phyloP scores from a whole-genome alignment of 1,140 invertebrate species.

The Drosophila prosaltans region DNA sequence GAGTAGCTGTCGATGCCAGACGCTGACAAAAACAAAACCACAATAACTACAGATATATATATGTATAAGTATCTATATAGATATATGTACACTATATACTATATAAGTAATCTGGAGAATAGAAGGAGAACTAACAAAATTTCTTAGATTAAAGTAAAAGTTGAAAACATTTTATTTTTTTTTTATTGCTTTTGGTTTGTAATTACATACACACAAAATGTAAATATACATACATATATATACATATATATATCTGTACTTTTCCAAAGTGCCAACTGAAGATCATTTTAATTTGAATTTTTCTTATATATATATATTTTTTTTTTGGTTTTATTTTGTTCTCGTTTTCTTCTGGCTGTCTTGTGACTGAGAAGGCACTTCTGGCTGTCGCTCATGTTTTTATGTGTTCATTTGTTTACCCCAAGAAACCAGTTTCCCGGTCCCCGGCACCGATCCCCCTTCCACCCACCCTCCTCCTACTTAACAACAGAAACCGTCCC shows the following conservation, averaged over 20 bases:
- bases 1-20: slow-evolving; percentile 8
- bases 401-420: slow-evolving; percentile 73
- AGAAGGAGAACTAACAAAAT: background rate
- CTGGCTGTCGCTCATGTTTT: slow-evolving; percentile 43
- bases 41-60: background rate
- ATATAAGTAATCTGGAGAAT: background rate
- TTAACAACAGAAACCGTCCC: background rate
- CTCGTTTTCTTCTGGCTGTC: slow-evolving; percentile 24
- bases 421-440: slow-evolving; percentile 21
- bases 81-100: background rate
- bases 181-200: background rate
- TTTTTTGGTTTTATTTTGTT: slow-evolving; percentile 10
- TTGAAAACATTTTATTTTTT: background rate
- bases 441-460: background rate
- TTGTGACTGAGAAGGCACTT: slow-evolving; percentile 45
- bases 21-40: slow-evolving; percentile 5
- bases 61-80: background rate
- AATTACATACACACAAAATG: background rate
- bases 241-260: background rate
- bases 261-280: slow-evolving; percentile 5
- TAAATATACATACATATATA: background rate
- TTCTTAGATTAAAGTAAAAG: background rate
- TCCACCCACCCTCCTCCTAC: background rate
- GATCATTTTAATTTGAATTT: slow-evolving; percentile 9
- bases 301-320: background rate